Conservation (phyloP, 2,888 invertebrate species). For the Dugesia japonica region DNA sequence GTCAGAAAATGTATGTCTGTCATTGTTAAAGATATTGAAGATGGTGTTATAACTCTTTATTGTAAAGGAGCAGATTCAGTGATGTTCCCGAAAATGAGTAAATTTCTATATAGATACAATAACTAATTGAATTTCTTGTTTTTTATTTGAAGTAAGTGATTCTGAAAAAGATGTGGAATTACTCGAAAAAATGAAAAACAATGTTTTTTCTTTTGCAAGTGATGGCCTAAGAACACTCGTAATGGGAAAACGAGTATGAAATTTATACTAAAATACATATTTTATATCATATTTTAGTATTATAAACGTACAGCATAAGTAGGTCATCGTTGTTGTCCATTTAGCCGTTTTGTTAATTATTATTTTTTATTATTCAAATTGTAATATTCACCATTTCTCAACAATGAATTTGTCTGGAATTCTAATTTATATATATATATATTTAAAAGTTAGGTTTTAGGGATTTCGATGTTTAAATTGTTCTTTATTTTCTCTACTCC, state of each 20-base stretch:
- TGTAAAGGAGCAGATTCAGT: slow-evolving; percentile 58
- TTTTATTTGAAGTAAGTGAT: no score
- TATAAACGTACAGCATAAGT: not conserved
- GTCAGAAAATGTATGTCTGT: slow-evolving; percentile 89
- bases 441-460: no score
- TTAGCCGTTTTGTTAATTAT: not conserved
- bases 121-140: no score
- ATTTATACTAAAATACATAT: no score
- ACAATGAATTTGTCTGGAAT: no score
- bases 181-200: slow-evolving; percentile 50
- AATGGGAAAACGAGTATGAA: slow-evolving; percentile 58
- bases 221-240: slow-evolving; percentile 72
- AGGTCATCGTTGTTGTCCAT: not conserved
- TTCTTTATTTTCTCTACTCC: no score
- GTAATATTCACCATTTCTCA: not conserved
- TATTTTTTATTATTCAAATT: not conserved
- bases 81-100: slow-evolving; percentile 6
- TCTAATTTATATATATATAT: no score
- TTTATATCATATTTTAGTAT: no score
- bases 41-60: slow-evolving; percentile 51
- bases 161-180: no score
- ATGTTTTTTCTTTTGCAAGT: slow-evolving; percentile 62
- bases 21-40: slow-evolving; percentile 57
- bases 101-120: no score
- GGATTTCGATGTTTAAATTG: no score